Conservation (phyloP, 2,888 invertebrate species). For the Galerucella nymphaeae region DNA sequence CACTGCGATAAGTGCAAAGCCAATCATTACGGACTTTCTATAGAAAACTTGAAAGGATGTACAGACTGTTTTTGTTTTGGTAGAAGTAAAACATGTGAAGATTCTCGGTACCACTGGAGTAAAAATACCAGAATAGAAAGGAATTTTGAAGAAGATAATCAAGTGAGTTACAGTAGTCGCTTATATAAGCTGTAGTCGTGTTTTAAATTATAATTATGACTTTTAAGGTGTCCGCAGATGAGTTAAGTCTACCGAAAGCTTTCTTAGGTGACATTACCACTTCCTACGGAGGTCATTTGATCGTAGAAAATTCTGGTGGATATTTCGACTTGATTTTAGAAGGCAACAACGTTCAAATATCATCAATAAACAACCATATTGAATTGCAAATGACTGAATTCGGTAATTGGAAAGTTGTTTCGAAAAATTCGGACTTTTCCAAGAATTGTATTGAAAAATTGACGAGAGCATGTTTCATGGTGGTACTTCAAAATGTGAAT, state of each 20-base stretch:
- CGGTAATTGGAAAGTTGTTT: constrained; percentile 71
- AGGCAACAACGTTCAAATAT: constrained; percentile 70
- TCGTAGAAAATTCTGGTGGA: constrained; percentile 77
- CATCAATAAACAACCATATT: constrained; percentile 43
- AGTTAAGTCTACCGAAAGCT: constrained; percentile 71
- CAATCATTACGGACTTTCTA: constrained; percentile 87
- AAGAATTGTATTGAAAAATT: constrained; percentile 68
- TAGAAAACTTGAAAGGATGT: constrained; percentile 86
- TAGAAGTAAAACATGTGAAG: constrained; percentile 81
- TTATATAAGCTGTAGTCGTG: too few relatives aligned
- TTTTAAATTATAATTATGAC: not conserved
- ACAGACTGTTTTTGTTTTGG: constrained; percentile 97
- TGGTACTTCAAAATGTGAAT: constrained; percentile 89
- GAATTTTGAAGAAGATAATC: constrained; percentile 64
- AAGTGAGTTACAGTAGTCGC: constrained; percentile 52
- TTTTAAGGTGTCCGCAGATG: constrained; percentile 35
- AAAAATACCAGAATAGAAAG: constrained; percentile 70
- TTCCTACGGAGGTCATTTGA: constrained; percentile 90
- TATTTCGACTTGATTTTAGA: constrained; percentile 79
- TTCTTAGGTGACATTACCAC: constrained; percentile 89
- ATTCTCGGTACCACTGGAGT: constrained; percentile 86
- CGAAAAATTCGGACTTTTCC: constrained; percentile 53
- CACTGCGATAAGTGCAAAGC: constrained; percentile 86
- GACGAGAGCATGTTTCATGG: constrained; percentile 85
- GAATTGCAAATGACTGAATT: constrained; percentile 78